Conservation (phyloP, 2,113 vertebrate genomes). For the Promerops cafer region DNA sequence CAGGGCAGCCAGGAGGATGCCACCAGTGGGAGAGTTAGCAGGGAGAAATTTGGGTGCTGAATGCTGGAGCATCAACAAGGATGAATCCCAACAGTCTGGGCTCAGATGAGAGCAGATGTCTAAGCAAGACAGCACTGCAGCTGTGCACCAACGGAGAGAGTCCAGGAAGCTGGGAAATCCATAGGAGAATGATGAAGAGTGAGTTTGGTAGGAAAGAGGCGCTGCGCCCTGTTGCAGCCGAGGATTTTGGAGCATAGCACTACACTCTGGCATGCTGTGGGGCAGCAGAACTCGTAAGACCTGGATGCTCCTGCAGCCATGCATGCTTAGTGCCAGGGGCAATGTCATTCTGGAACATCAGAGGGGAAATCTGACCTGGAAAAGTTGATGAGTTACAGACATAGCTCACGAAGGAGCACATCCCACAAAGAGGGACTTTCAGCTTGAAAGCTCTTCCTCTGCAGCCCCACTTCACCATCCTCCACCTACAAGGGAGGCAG, state of each 20-base stretch:
- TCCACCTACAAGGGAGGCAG: not conserved
- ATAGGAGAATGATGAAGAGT: not conserved
- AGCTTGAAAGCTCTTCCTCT: not conserved
- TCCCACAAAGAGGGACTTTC: not conserved
- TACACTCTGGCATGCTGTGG: not conserved
- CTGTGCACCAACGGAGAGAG: rapidly evolving
- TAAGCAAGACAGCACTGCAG: not conserved
- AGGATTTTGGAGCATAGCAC: rapidly evolving
- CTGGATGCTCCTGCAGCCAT: not conserved
- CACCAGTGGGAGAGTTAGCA: not conserved
- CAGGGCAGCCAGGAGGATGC: not conserved
- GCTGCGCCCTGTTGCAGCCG: not conserved
- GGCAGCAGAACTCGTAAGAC: rapidly evolving
- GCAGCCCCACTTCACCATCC: not conserved
- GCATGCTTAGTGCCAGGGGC: not conserved
- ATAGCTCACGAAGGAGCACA: rapidly evolving
- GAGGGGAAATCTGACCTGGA: not conserved
- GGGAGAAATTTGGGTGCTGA: not conserved
- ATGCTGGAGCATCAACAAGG: not conserved
- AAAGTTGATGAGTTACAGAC: not conserved
- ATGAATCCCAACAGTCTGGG: not conserved
- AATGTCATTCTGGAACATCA: not conserved
- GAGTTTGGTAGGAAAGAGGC: not conserved
- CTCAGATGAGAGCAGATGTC: not conserved
- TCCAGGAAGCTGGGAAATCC: not conserved